Evolutionary conservation across 2,113 vertebrate genomes (phyloP).

Genomic region (Hemiprocne comata): DNA sequence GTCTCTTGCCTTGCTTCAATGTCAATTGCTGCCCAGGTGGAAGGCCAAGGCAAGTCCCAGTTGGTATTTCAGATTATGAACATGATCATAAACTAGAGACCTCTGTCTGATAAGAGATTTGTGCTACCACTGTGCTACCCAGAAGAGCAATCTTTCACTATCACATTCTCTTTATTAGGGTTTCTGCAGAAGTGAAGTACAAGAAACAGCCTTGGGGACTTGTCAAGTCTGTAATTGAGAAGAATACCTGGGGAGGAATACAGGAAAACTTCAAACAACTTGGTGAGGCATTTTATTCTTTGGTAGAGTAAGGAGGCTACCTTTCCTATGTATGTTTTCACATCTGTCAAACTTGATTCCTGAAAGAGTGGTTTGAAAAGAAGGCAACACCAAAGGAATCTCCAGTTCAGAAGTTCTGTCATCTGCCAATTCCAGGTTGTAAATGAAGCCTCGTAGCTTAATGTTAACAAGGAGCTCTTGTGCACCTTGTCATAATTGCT

Average conservation of each 20-base stretch:
- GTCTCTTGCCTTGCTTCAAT: background rate
- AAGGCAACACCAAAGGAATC: background rate
- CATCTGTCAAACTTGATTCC: background rate
- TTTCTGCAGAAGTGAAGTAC: slow-evolving; percentile 92
- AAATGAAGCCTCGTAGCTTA: background rate
- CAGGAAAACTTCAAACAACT: slow-evolving; percentile 91
- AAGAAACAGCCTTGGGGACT: slow-evolving; percentile 95
- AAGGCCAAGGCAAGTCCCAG: background rate
- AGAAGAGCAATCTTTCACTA: background rate
- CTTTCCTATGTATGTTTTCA: background rate
- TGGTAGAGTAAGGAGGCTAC: background rate
- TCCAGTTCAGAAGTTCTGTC: background rate
- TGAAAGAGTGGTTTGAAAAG: background rate
- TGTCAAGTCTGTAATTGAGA: slow-evolving; percentile 92
- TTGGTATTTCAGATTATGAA: background rate
- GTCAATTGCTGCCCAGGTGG: background rate
- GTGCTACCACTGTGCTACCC: background rate
- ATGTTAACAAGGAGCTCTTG: background rate
- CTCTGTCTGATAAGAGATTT: background rate
- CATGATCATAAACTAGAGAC: background rate
- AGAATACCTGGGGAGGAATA: slow-evolving; percentile 94
- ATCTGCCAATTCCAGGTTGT: background rate
- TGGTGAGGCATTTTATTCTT: slow-evolving; percentile 77
- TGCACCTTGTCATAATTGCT: background rate
- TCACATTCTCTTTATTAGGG: slow-evolving; percentile 71